Conservation (phyloP, 2,888 invertebrate genomes). For the Macroteleia sp. region DNA sequence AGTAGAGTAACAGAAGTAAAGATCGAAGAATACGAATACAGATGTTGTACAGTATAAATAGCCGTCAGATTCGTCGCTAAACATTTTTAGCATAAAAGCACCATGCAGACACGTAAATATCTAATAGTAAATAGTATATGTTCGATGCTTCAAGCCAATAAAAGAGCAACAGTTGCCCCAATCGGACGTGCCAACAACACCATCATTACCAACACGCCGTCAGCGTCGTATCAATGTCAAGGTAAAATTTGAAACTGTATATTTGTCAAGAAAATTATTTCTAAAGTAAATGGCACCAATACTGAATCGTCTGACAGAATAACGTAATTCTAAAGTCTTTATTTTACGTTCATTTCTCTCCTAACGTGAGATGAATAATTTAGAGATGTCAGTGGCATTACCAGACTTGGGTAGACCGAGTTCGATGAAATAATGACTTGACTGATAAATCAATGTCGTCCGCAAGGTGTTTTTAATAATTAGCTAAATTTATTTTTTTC, state of each 20-base stretch:
- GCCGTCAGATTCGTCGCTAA: conserved; percentile 77
- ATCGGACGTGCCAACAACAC: conserved; percentile 80
- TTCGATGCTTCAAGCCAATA: conserved; percentile 76
- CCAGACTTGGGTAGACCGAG: conserved; percentile 19
- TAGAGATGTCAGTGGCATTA: conserved; percentile 36
- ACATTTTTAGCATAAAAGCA: conserved; percentile 78
- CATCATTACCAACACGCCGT: conserved; percentile 77
- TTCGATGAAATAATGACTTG: conserved; percentile 50
- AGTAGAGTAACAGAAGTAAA: conserved; percentile 64
- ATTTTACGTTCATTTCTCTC: conserved; percentile 22
- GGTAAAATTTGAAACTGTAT: conserved; percentile 47
- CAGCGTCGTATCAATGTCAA: conserved; percentile 68
- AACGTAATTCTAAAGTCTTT: conserved; percentile 23
- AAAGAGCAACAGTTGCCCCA: conserved; percentile 68
- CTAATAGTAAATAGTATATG: conserved; percentile 72
- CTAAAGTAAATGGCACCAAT: conserved; percentile 41
- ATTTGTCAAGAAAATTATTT: conserved; percentile 50
- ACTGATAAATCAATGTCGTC: conserved; percentile 40
- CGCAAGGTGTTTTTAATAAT: conserved; percentile 42
- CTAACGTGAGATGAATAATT: conserved; percentile 39
- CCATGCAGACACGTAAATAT: conserved; percentile 79
- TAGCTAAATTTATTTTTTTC: not conserved
- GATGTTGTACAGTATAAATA: conserved; percentile 66
- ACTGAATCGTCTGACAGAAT: conserved; percentile 19
- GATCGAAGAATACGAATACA: conserved; percentile 67